Evolutionary conservation across 2,113 vertebrate genomes (phyloP), one percentile per base, ranked within the genome.

Genomic region (Spizaetus ornatus): DNA sequence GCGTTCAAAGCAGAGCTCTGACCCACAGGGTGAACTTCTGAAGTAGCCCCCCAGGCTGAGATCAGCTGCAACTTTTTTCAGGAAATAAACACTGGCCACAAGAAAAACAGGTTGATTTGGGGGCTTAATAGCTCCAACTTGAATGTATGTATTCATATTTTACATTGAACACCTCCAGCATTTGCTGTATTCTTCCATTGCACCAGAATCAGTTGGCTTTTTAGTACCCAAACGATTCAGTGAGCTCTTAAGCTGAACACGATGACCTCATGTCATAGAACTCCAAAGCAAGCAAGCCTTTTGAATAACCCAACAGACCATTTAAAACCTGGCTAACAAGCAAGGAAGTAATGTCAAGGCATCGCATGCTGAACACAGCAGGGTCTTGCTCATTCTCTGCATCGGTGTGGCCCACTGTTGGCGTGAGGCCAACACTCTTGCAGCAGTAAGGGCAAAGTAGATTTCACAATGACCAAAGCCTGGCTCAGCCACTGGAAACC

Each of bases 251-350:
- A 77, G 36, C 25, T 73, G 61, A 82, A 62, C 7, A 4, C 13
- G 22, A 23, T 90, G 77, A 34, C 76, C 55, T 90, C 19, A 16
- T 55, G 36, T 84, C 79, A 48, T 3, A 59, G 63, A 67, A 16
- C 40, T 91, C 62, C 53, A 52, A 89, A 87, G 83, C 81, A 90
- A 76, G 15, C 5, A 79, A 71, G 70, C 40, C 34, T 71, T 76
- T 79, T 85, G 43, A 73, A 56, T 82, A 73, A 87, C 62, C 48
- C 40, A 67, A 20, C 52, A 88, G 73, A 72, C 69, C 34, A 56
- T 91, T 95, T 94, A 73, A 95, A 97, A 94, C 38, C 58, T 91
- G 58, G 62, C 62, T 91, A 97, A 96, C 69, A 87, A 97, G 88
- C 66, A 56, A 72, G 58, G 65, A 78, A 87, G 83, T 79, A 84